These are phyloP conservation scores for Scomberomorus guttatus DNA, from an alignment of 2,797 vertebrate genomes.

Conservation along the genomic window DNA sequence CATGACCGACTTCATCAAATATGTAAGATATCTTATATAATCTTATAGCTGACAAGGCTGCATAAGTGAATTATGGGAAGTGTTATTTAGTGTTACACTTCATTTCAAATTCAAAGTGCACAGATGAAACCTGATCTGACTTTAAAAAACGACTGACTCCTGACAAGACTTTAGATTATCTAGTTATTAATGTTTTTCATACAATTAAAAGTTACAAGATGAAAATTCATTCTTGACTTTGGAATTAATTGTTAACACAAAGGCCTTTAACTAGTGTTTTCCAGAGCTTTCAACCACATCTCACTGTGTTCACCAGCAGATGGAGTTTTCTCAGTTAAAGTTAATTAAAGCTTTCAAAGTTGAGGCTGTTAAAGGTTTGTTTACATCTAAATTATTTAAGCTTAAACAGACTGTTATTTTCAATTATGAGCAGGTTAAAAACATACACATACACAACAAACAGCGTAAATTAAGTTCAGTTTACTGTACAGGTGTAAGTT, in stretches of 20 bases:
- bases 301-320: neutral
- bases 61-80: neutral
- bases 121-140: neutral
- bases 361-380: neutral
- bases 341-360: neutral
- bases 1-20: constrained; percentile 5
- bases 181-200: neutral
- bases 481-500: too few species aligned
- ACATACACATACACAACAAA: too few species aligned
- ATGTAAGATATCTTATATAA: constrained; percentile 6
- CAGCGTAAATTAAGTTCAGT: too few species aligned
- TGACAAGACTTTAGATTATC: too few species aligned
- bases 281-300: neutral
- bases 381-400: neutral
- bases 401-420: neutral
- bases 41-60: constrained; percentile 1
- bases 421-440: too few species aligned
- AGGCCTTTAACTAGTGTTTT: neutral
- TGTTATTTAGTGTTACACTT: neutral
- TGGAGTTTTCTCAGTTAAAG: too few species aligned
- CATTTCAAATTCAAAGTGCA: neutral
- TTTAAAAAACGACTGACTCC: neutral
- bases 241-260: too few species aligned
- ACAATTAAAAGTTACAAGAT: neutral
- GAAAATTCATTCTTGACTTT: neutral